Conservation (phyloP, 1,140 invertebrate species). For the Drosophila lacteicornis region DNA sequence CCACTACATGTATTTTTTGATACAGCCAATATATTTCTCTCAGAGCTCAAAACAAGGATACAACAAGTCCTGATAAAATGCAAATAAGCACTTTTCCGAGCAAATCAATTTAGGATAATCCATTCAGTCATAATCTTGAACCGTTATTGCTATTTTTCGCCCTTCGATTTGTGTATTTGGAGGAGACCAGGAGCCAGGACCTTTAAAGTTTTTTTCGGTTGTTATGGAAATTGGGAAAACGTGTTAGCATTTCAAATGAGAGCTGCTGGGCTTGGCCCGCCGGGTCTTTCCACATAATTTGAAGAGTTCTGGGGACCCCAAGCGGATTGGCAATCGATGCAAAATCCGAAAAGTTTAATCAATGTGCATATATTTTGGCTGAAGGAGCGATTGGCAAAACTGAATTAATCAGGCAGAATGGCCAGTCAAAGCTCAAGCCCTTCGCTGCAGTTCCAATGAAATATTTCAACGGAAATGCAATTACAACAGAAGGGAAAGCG, state of each 20-base stretch:
- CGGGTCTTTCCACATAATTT: conserved; percentile 50
- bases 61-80: conserved; percentile 17
- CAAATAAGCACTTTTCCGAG: conserved; percentile 35
- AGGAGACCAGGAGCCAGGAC: conserved; percentile 4
- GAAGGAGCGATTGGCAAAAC: conserved; percentile 34
- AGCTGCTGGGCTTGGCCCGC: conserved; percentile 1
- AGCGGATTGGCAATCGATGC: conserved; percentile 51
- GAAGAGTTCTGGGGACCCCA: conserved; percentile 10
- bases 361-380: conserved; percentile 52
- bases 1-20: background rate
- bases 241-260: conserved; percentile 67
- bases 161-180: conserved; percentile 39
- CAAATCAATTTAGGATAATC: conserved; percentile 51
- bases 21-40: no score
- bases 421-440: conserved; percentile 17
- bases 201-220: conserved; percentile 56
- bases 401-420: conserved; percentile 43
- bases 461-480: conserved; percentile 15
- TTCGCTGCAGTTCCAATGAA: conserved; percentile 2
- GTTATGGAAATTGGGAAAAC: conserved; percentile 53
- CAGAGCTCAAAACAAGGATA: no score
- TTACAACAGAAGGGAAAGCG: background rate
- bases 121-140: conserved; percentile 34
- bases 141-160: conserved; percentile 32
- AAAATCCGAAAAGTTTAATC: conserved; percentile 54